phyloP scores from a whole-genome alignment of 2,797 vertebrate genomes.

The Malurus splendens region DNA sequence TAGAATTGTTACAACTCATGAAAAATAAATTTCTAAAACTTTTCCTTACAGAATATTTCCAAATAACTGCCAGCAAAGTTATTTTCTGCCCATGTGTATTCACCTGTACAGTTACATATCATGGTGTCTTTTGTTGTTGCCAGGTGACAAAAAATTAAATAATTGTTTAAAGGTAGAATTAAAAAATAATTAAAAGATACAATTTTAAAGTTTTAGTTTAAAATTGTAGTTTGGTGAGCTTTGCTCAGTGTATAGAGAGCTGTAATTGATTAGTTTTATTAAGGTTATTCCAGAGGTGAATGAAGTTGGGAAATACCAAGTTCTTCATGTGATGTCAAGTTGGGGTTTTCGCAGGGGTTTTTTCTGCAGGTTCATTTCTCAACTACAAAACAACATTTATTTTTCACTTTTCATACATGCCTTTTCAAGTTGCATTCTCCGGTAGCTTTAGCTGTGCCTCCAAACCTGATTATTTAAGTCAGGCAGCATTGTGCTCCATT shows the following conservation, averaged over 20 bases:
- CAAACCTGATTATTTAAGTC: background rate
- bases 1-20: background rate
- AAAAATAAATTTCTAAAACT: background rate
- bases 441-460: background rate
- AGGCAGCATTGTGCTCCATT: background rate
- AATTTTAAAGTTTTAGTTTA: background rate
- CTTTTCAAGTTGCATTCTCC: background rate
- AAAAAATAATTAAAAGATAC: background rate
- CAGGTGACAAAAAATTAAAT: background rate
- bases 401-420: background rate
- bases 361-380: background rate
- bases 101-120: background rate
- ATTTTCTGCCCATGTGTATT: background rate
- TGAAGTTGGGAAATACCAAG: background rate
- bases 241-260: background rate
- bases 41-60: background rate
- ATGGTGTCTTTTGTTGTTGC: background rate
- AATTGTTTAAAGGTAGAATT: background rate
- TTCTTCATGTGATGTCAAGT: background rate
- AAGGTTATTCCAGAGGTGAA: background rate
- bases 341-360: rapidly evolving
- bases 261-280: background rate
- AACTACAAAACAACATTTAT: background rate
- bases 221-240: background rate
- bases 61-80: background rate